These are phyloP conservation scores for Aleiodes leptofemur DNA, from an alignment of 2,888 invertebrate species.

Conservation along the genomic window DNA sequence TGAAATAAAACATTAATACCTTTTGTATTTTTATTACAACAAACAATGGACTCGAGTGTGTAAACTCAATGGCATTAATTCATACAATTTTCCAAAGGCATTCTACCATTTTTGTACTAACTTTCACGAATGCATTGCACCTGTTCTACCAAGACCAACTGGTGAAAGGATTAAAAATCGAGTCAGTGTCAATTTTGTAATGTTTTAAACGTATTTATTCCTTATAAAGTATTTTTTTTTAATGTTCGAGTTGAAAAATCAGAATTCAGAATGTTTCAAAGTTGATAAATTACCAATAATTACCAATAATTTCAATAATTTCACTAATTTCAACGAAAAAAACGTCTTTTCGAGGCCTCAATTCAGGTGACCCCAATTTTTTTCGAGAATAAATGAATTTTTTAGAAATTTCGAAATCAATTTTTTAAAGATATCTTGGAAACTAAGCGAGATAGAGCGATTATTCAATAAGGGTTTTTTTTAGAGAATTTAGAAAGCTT, in stretches of 20 bases:
- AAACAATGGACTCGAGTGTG: slow-evolving; percentile 12
- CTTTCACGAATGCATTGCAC: slow-evolving; percentile 62
- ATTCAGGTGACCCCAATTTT: no score
- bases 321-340: no score
- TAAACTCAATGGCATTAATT: slow-evolving; percentile 26
- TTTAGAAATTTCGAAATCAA: no score
- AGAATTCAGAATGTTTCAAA: background rate
- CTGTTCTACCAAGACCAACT: slow-evolving; percentile 57
- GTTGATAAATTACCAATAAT: no score
- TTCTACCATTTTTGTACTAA: slow-evolving; percentile 56
- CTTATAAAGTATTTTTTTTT: background rate
- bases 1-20: background rate
- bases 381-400: no score
- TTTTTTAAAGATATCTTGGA: no score
- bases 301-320: no score
- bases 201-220: background rate
- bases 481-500: no score
- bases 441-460: no score
- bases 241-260: background rate
- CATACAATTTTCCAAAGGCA: slow-evolving; percentile 29
- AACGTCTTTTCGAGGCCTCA: no score
- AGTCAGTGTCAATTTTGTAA: slow-evolving; percentile 17
- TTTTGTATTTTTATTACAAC: background rate
- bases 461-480: no score
- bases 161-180: slow-evolving; percentile 64